Conservation (phyloP, 2,797 vertebrate species). For the Trachurus trachurus region DNA sequence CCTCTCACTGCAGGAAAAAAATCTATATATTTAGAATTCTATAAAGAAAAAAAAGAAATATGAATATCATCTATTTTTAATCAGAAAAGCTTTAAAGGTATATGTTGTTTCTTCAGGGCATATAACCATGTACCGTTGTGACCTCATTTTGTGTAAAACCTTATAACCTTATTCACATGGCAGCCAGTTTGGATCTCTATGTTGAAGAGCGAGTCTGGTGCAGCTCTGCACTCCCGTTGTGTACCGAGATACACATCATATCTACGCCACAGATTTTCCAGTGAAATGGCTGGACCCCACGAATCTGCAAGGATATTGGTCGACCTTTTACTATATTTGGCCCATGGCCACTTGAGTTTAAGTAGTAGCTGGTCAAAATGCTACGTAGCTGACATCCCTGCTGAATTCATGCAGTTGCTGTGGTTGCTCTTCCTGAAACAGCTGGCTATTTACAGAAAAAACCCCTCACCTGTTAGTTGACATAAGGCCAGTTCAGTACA, state of each 20-base stretch:
- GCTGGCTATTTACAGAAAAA: constrained; percentile 17
- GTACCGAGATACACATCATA: constrained; percentile 23
- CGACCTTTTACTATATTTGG: constrained; percentile 13
- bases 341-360: constrained; percentile 12
- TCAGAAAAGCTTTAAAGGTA: constrained; percentile 80
- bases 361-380: constrained; percentile 17
- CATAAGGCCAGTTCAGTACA: constrained; percentile 52
- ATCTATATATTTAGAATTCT: constrained; percentile 85
- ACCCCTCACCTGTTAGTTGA: constrained; percentile 43
- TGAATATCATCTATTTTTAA: constrained; percentile 84
- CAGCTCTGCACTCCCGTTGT: constrained; percentile 35
- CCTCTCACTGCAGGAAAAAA: constrained; percentile 79
- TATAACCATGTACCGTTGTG: constrained; percentile 77
- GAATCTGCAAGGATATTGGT: constrained; percentile 19
- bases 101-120: constrained; percentile 80
- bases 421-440: constrained; percentile 32
- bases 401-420: constrained; percentile 13
- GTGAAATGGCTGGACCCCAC: constrained; percentile 24
- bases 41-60: constrained; percentile 76
- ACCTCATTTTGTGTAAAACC: constrained; percentile 79
- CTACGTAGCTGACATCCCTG: constrained; percentile 11
- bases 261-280: constrained; percentile 41
- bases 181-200: constrained; percentile 55
- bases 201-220: constrained; percentile 31
- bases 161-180: constrained; percentile 56